These are phyloP conservation scores for Lagria hirta DNA, from an alignment of 2,888 invertebrate genomes.

Conservation along the genomic window DNA sequence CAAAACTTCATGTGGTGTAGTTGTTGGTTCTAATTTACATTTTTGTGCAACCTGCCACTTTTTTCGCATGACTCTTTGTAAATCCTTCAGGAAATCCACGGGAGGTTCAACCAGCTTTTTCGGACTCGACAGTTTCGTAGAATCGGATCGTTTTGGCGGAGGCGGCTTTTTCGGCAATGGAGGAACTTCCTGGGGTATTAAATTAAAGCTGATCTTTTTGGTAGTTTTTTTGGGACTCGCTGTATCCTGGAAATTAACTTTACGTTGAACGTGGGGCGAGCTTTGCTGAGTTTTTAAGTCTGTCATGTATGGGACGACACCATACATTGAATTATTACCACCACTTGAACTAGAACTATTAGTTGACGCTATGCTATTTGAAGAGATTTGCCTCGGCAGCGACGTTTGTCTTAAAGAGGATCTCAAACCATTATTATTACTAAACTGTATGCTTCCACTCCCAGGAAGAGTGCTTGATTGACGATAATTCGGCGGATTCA, in stretches of 20 bases:
- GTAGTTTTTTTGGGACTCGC: conserved; percentile 56
- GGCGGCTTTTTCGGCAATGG: conserved; percentile 68
- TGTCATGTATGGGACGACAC: conserved; percentile 52
- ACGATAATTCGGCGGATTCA: conserved; percentile 48
- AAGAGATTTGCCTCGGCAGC: conserved; percentile 60
- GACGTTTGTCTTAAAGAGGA: conserved; percentile 50
- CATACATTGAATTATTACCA: conserved; percentile 40
- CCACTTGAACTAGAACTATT: conserved; percentile 55
- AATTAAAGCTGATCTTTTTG: conserved; percentile 68
- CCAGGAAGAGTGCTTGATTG: conserved; percentile 48
- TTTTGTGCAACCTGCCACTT: conserved; percentile 94
- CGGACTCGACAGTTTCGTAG: conserved; percentile 72
- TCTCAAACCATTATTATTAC: conserved; percentile 44
- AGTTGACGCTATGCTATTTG: conserved; percentile 59
- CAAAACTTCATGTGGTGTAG: conserved; percentile 87
- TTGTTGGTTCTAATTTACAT: conserved; percentile 83
- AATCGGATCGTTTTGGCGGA: conserved; percentile 76
- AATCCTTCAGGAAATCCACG: conserved; percentile 80
- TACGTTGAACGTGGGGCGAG: conserved; percentile 58
- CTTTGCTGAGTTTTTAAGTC: conserved; percentile 62
- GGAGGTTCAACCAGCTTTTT: conserved; percentile 78
- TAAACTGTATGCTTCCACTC: conserved; percentile 35
- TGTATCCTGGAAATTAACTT: conserved; percentile 65
- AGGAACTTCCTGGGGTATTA: conserved; percentile 59
- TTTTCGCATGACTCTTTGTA: conserved; percentile 89